Evolutionary conservation across 2,113 vertebrate species (phyloP), one percentile per base, ranked within the genome.

Genomic region (Pimephales promelas): DNA sequence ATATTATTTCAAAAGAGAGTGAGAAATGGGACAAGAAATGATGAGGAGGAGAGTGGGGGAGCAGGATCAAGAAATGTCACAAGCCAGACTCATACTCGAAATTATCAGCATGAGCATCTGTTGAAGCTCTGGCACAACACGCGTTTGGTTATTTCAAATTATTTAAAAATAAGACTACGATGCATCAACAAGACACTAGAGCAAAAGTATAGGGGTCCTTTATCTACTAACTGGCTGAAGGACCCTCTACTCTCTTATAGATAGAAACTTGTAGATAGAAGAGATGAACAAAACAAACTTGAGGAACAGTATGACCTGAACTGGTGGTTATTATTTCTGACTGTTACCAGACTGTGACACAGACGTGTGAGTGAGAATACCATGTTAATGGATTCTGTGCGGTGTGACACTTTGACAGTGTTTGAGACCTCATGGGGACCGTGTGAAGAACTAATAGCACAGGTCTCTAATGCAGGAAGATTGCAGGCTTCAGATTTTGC

Each of bases 381-480:
- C 22, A 49, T 71, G 28, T 71, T 83, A 59, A 80, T 80, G 34
- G 47, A 59, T 49, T 59, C 59, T 62, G 70, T 47, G 57, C 81
- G 31, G 8, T 83, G 82, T 54, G 72, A 76, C 72, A 79, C 61
- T 18, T 36, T 56, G 47, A 10, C 73, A 76, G 28, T 34, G 47
- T 57, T 73, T 26, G 28, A 71, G 26, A 59, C 71, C 22, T 47
- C 61, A 70, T 22, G 40, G 71, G 43, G 26, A 47, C 57, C 31
- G 61, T 74, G 61, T 61, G 66, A 79, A 20, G 4, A 74, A 70
- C 24, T 83, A 83, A 86, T 79, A 73, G 61, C 73, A 82, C 59
- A 57, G 47, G 45, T 52, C 0, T 74, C 16, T 28, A 8, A 52
- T 10, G 20, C 24, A 74, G 45, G 24, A 74, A 74, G 26, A 74